Base-by-base conservation (phyloP, 2,888 invertebrate genomes). In the Lepidochitona cinerea region DNA sequence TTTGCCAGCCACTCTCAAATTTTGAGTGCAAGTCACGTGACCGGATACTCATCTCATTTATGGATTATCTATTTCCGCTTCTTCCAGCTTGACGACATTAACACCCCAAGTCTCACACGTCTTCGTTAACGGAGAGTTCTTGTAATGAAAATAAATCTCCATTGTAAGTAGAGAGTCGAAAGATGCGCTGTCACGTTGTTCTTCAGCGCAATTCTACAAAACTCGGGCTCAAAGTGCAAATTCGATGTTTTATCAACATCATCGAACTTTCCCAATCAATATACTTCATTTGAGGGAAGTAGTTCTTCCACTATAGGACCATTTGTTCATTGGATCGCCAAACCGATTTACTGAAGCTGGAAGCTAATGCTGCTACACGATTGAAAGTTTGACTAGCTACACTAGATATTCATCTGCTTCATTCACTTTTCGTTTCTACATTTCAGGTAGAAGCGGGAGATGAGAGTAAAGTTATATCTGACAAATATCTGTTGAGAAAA, bases 191-290 rank as follows among this genome's bases (percentile, higher is more conserved):
- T 59, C 59, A 59, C 59, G 59, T 59, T 29, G 26, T 59, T 4
- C 32, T 59, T 59, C 29, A 59, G 29, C 29, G 14, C 3, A 4
- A 26, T 32, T 26, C 2, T 4, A 32, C 23, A 29, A 59, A 59
- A 29, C 29, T 59, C 5, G 23, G 23, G 59, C 29, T 32, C 23
- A 59, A 59, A 59, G 59, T 59, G 59, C 26, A 59, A 59, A 59
- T 59, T 59, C 32, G 26, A 26, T 59, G 59, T 59, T 59, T 59
- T 59, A 59, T 59, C 59, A 59, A 59, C 59, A 59, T 59, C 59
- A 4, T 23, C 26, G 59, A 29, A 29, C 59, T 23, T 12, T 59
- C 26, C 32, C 12, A 59, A 59, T 59, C 59, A 59, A 59, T 59
- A 59, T 14, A 23, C 4, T 9, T 59, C 59, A 29, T 29, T 29